These are phyloP conservation scores for Corythornis vintsioides DNA, from an alignment of 2,113 vertebrate species.

Conservation along the genomic window DNA sequence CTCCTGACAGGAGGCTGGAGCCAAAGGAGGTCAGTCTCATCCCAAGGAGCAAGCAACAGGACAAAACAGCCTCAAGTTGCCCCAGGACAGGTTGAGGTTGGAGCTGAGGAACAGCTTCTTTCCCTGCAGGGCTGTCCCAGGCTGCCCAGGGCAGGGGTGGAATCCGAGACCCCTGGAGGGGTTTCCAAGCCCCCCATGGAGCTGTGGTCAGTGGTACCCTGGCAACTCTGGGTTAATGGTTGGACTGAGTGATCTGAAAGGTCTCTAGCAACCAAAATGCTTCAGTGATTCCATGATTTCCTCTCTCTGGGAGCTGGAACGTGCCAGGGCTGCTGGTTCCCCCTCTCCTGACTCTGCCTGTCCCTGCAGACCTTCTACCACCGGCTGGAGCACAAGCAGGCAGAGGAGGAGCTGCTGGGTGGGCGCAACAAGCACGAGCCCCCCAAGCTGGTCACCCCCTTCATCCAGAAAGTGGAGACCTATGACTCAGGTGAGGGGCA, in stretches of 20 bases:
- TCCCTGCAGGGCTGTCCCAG: not conserved
- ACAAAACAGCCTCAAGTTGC: not conserved
- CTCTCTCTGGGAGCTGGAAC: not conserved
- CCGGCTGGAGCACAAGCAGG: constrained; percentile 85
- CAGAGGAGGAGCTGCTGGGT: constrained; percentile 84
- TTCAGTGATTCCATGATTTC: not conserved
- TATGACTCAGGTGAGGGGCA: constrained; percentile 84
- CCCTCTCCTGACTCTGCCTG: not conserved
- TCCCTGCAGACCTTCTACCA: constrained; percentile 85
- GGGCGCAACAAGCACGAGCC: constrained; percentile 82
- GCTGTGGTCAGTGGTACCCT: not conserved
- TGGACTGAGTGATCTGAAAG: not conserved
- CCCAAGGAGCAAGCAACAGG: not conserved
- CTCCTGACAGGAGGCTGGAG: not conserved
- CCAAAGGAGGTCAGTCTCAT: not conserved
- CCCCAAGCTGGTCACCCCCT: constrained; percentile 88
- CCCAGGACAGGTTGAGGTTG: not conserved
- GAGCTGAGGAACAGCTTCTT: not conserved
- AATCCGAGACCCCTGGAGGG: not conserved
- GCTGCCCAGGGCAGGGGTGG: not conserved
- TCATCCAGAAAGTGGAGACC: constrained; percentile 86
- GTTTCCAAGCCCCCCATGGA: not conserved
- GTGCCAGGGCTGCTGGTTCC: not conserved
- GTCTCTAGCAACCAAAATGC: not conserved
- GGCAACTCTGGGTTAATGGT: not conserved